These are phyloP conservation scores for Ellobium chinense DNA, from an alignment of 2,888 invertebrate genomes.

Conservation along the genomic window DNA sequence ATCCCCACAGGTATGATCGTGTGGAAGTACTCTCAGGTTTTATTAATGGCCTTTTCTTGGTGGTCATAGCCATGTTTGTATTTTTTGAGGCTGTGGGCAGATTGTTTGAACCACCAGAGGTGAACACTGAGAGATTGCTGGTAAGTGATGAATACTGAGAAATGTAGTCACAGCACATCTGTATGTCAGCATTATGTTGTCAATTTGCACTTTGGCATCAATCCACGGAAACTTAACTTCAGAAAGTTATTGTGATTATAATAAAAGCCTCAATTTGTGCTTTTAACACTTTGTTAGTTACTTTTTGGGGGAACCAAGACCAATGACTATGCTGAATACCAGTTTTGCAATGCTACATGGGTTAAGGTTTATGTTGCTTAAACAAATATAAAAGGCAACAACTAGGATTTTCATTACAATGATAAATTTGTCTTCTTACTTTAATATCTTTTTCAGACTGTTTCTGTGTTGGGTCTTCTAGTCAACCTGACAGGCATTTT, in stretches of 20 bases:
- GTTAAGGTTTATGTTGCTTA: too few species aligned
- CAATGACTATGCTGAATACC: too few species aligned
- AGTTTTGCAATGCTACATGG: too few species aligned
- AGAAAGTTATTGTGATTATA: too few species aligned
- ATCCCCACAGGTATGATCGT: conserved; percentile 79
- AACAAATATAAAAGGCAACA: too few species aligned
- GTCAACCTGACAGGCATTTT: conserved; percentile 82
- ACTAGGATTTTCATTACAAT: too few species aligned
- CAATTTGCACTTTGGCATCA: too few species aligned
- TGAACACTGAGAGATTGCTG: conserved; percentile 81
- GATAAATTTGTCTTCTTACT: too few species aligned
- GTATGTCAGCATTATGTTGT: background rate
- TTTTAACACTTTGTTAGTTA: background rate
- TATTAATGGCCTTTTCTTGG: conserved; percentile 82
- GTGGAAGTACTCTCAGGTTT: conserved; percentile 82
- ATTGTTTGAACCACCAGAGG: conserved; percentile 81
- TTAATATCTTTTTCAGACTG: conserved; percentile 80
- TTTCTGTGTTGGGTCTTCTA: conserved; percentile 81
- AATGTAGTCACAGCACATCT: too few species aligned
- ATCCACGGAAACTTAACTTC: too few species aligned
- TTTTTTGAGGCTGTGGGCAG: conserved; percentile 81
- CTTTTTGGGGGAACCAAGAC: too few species aligned
- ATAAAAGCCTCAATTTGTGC: too few species aligned
- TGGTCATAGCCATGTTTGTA: conserved; percentile 82
- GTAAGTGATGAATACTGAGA: conserved; percentile 66